Conservation (phyloP, 1,140 invertebrate genomes). For the Drepana arcuata region DNA sequence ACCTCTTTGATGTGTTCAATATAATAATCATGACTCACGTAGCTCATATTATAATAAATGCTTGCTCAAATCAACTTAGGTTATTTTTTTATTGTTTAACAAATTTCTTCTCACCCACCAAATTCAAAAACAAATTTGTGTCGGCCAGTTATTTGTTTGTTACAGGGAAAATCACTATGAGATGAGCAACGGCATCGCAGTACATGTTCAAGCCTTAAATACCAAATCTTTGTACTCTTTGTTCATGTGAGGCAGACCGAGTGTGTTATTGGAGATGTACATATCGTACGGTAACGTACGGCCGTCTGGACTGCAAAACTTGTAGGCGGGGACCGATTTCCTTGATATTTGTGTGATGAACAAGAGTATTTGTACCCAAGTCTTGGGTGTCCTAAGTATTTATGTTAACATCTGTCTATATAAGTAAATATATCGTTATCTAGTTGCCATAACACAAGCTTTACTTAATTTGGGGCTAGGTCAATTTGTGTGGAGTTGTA, state of each 20-base stretch:
- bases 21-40: background rate
- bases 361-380: background rate
- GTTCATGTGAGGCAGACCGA: background rate
- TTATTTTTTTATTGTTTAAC: background rate
- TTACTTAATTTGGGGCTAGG: no score
- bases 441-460: background rate
- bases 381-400: background rate
- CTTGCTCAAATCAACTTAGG: conserved; percentile 26
- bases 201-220: background rate
- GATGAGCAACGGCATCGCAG: background rate
- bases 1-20: conserved; percentile 55
- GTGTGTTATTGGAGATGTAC: background rate
- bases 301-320: no score
- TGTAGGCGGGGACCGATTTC: no score
- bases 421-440: background rate
- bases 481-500: no score
- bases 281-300: background rate
- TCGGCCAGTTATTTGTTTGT: no score
- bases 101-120: background rate
- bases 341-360: background rate
- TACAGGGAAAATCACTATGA: no score
- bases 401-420: background rate
- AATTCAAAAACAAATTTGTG: background rate
- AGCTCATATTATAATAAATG: conserved; percentile 10
- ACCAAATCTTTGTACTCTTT: background rate